A percentile compares a stretch with the other conserved stretches of the same genome.
Evolutionary conservation across 1,140 invertebrate genomes (phyloP).

Genomic region (Drosophila mojavensis): DNA sequence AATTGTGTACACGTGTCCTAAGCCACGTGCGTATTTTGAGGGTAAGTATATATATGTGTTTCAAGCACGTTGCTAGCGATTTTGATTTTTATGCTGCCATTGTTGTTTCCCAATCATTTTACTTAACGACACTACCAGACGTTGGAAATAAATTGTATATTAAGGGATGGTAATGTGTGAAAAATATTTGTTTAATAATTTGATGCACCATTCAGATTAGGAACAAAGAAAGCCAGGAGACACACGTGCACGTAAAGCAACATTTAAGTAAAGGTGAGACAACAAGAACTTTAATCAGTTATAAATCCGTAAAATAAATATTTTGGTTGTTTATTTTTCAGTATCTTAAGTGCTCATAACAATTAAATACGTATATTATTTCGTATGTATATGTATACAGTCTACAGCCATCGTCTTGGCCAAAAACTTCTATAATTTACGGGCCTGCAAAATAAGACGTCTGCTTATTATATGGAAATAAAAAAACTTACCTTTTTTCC

Average conservation of each 20-base stretch:
- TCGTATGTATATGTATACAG: too few relatives aligned
- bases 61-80: constrained; percentile 65
- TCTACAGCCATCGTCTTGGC: too few relatives aligned
- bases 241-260: constrained; percentile 52
- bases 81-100: constrained; percentile 67
- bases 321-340: not conserved
- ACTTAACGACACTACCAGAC: constrained; percentile 79
- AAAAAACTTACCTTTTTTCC: too few relatives aligned
- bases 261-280: constrained; percentile 45
- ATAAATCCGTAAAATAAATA: constrained; percentile 28
- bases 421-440: too few relatives aligned
- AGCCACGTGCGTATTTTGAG: constrained; percentile 72
- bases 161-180: constrained; percentile 76
- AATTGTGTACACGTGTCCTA: constrained; percentile 76
- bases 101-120: constrained; percentile 72
- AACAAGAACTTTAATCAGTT: constrained; percentile 49
- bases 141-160: constrained; percentile 56
- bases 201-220: constrained; percentile 49
- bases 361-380: not conserved
- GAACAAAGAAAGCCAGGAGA: constrained; percentile 47
- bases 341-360: not conserved
- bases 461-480: too few relatives aligned
- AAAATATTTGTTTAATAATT: constrained; percentile 71
- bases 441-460: too few relatives aligned
- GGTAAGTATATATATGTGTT: constrained; percentile 67